These are phyloP conservation scores for Flexamia atlantica DNA, from an alignment of 2,888 invertebrate species.

Conservation along the genomic window DNA sequence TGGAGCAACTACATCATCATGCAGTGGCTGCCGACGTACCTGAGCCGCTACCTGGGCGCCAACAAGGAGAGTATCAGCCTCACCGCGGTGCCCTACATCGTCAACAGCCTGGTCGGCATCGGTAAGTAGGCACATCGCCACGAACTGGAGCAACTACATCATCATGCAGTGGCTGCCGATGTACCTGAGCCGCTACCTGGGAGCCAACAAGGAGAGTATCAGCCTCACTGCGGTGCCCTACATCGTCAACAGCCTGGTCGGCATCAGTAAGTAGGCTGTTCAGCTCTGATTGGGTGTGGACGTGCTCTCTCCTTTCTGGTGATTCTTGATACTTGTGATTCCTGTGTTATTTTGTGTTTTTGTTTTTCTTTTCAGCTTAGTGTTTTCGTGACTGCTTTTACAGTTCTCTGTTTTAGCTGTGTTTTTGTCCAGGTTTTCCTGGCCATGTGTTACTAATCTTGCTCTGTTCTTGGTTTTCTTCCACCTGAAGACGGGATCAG, in stretches of 20 bases:
- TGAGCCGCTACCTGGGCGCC: conserved; percentile 81
- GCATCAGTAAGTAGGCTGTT: conserved; percentile 83
- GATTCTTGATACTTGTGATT: no score
- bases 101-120: conserved; percentile 84
- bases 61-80: conserved; percentile 84
- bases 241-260: conserved; percentile 84
- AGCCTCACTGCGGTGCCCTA: conserved; percentile 87
- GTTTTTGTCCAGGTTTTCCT: no score
- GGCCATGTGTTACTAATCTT: no score
- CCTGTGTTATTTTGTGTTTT: no score
- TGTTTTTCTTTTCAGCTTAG: no score
- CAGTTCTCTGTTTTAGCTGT: no score
- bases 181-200: conserved; percentile 81
- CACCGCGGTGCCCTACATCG: conserved; percentile 85
- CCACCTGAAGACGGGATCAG: no score
- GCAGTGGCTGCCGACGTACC: conserved; percentile 88
- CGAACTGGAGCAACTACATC: conserved; percentile 90
- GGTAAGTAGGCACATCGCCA: conserved; percentile 82
- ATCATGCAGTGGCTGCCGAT: conserved; percentile 90
- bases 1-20: conserved; percentile 89
- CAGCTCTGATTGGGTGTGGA: conserved; percentile 90
- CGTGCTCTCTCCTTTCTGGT: no score
- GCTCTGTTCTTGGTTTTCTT: no score
- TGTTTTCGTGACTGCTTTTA: no score
- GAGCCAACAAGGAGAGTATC: conserved; percentile 82